These are phyloP conservation scores for Anniella stebbinsi DNA, from an alignment of 2,797 vertebrate genomes.

Conservation along the genomic window DNA sequence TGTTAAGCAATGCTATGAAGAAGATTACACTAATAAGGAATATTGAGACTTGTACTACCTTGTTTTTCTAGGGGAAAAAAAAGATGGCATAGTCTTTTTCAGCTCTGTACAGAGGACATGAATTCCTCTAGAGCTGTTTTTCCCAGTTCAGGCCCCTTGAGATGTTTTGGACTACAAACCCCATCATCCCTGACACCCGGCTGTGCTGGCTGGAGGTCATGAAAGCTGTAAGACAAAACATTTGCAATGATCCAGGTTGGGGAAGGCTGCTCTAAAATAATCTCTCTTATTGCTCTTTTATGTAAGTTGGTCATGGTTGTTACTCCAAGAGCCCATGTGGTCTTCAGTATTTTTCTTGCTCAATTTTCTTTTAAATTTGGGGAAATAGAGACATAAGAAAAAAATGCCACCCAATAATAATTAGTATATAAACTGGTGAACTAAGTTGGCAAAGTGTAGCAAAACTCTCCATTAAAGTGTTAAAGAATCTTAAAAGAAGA, in stretches of 20 bases:
- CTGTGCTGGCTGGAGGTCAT: background rate
- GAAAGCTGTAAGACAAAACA: background rate
- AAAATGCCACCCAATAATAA: background rate
- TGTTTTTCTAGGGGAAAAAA: background rate
- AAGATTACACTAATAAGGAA: slow-evolving; percentile 5
- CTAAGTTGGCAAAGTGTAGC: background rate
- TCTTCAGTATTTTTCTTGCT: background rate
- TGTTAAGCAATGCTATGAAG: background rate
- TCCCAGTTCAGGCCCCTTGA: no score
- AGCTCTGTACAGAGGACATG: background rate
- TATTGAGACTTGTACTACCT: background rate
- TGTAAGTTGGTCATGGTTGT: background rate
- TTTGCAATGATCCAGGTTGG: background rate
- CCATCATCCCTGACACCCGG: background rate
- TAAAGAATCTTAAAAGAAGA: background rate
- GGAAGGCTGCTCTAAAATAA: no score
- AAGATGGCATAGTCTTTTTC: fast-evolving
- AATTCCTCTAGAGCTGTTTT: background rate
- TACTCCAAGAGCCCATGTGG: background rate
- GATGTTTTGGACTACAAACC: background rate
- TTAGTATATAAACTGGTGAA: background rate
- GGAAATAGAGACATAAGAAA: background rate
- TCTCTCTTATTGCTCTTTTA: background rate
- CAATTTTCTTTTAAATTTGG: background rate
- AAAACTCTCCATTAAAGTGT: background rate